Evolutionary conservation across 2,888 invertebrate species (phyloP).

Genomic region (Pollenia amentaria): DNA sequence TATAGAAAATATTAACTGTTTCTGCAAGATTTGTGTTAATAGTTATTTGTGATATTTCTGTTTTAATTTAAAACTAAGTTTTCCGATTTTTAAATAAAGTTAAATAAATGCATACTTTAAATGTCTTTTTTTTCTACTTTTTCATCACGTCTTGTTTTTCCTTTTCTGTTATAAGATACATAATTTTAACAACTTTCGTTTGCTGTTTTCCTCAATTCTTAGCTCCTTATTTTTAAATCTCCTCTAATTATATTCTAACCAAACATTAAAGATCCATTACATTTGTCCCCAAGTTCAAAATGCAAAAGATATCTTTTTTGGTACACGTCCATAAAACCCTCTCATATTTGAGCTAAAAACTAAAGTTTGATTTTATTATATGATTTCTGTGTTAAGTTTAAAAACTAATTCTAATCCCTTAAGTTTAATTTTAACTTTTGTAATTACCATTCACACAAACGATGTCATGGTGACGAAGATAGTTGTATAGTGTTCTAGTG

Average conservation of each 20-base stretch:
- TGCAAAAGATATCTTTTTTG: slow-evolving; percentile 7
- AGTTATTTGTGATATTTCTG: background rate
- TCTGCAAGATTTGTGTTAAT: background rate
- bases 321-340: slow-evolving; percentile 16
- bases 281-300: slow-evolving; percentile 20
- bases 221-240: background rate
- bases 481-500: background rate
- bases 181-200: background rate
- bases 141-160: background rate
- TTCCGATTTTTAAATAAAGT: background rate
- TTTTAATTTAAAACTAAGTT: background rate
- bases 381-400: slow-evolving; percentile 34
- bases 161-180: background rate
- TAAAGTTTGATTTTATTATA: slow-evolving; percentile 50
- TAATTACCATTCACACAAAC: slow-evolving; percentile 12
- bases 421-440: slow-evolving; percentile 59
- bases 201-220: background rate
- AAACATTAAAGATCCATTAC: slow-evolving; percentile 51
- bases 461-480: background rate
- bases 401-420: slow-evolving; percentile 55
- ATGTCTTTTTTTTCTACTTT: no score
- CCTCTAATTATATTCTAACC: slow-evolving; percentile 27
- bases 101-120: no score
- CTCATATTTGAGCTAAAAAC: slow-evolving; percentile 17
- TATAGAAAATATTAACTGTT: background rate